Evolutionary conservation across 2,888 invertebrate genomes (phyloP), one percentile per base, ranked within the genome.

Genomic region (Lacanobia oleracea): DNA sequence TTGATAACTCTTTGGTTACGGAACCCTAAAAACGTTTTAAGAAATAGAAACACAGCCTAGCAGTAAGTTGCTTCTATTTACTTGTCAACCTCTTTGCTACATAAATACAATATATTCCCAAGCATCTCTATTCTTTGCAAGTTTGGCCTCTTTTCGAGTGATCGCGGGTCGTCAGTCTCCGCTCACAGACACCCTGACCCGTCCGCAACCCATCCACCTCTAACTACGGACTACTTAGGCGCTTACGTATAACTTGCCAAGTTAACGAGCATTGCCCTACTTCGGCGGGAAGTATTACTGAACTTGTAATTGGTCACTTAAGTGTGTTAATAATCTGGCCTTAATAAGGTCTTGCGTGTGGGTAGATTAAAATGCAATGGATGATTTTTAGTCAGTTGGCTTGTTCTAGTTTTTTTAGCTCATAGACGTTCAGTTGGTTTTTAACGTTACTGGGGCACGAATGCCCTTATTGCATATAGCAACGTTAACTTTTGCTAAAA

Each of bases 191-290:
- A 51, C 65, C 53, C 72, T 66, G 73, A 61, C 51, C 78, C 40
- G 23, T 23, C 45, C 40, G 45, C 33, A 33, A 48, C 45, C 67
- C 40, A 64, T 56, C 54, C 27, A 33, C 60, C 59, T 50, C 60
- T 37, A 23, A 64, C 59, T 50, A 12, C 27, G 45, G 6, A 43
- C 43, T 59, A 63, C 48, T 50, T 27, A 23, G 12, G 43, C 63
- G 73, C 64, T 67, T 67, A 63, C 48, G 54, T 77, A 50, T 59
- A 77, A 72, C 72, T 76, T 72, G 59, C 63, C 8, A 23, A 67
- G 51, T 72, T 64, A 77, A 67, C 72, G 27, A 54, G 63, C 51
- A 27, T 5, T 67, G 63, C 10, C 72, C 60, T 67, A 72, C 23
- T 77, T 64, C 18, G 10, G n/a, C 3, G 14, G 21, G 23, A 27